These are phyloP conservation scores for Tenthredo livida DNA, from an alignment of 2,888 invertebrate species.

Conservation along the genomic window DNA sequence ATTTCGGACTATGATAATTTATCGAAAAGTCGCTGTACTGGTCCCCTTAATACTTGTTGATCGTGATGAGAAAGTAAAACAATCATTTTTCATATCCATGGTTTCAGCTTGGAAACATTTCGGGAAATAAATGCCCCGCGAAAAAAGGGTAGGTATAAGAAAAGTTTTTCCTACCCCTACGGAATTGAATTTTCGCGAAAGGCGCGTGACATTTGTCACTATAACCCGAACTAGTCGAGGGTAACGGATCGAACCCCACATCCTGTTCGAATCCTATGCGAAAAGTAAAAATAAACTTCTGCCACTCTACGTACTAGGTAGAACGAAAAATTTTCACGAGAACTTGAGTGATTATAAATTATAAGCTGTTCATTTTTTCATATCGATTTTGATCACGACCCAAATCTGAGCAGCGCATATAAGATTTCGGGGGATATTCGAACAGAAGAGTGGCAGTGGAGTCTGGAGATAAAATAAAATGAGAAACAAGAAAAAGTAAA, in stretches of 20 bases:
- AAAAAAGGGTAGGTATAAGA: constrained; percentile 7
- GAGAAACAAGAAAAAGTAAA: not conserved
- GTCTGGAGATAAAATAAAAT: constrained; percentile 23
- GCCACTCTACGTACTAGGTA: not conserved
- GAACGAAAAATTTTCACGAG: not conserved
- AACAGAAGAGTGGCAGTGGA: not conserved
- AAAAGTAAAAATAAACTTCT: constrained; percentile 17
- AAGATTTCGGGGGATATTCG: constrained; percentile 12
- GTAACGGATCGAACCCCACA: constrained; percentile 23
- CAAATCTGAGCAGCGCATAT: not conserved
- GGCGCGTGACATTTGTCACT: constrained; percentile 34
- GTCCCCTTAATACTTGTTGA: constrained; percentile 35
- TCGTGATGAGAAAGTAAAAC: constrained; percentile 16
- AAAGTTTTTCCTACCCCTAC: constrained; percentile 21
- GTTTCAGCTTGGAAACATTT: not conserved
- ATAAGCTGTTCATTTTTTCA: not conserved
- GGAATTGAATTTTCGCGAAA: constrained; percentile 37
- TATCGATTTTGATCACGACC: not conserved
- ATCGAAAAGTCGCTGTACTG: no score
- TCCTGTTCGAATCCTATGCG: constrained; percentile 14
- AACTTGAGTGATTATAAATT: not conserved
- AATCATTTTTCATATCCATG: not conserved
- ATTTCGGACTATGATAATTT: no score
- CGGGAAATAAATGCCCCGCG: constrained; percentile 14
- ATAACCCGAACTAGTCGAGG: constrained; percentile 33